Base-by-base conservation (phyloP, 2,113 vertebrate species). In the Grammatotria lemairii region DNA sequence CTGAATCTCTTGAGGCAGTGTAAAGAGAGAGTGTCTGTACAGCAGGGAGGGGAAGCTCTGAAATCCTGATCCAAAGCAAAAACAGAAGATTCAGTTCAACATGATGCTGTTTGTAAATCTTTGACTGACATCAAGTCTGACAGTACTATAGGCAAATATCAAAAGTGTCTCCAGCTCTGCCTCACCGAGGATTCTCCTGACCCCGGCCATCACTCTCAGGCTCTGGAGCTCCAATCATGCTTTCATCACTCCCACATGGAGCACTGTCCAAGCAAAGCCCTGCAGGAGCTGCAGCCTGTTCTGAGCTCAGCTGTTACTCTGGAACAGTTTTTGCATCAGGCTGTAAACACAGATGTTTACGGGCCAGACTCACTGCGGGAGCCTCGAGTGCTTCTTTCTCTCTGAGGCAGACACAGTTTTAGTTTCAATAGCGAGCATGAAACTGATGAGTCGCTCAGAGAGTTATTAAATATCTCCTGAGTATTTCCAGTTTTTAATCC, bases 1-100 rank as follows among this genome's bases (percentile, higher is more conserved):
- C 17, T 0, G 1, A 35, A 3, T 63, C 3, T 65, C 53, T 35
- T 3, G 0, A 65, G 31, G 17, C 17, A 65, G 31, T n/a, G 31
- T 65, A 35, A 65, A 2, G 7, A 55, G 53, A 21, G 53, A 5
- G 2, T 58, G 7, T 28, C 13, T 26, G 13, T 65, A 1, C 60
- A 65, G 60, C 17, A 4, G 17, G 60, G 31, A 12, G 17, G 9
- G 31, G 5, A 33, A 63, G 14, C 58, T 19, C 8, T 63, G 9
- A 33, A n/a, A 38, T 65, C 60, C 17, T 35, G 60, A 55, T 55
- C 12, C 54, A 26, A 51, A 7, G 54, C 2, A 35, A n/a, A 38
- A 38, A n/a, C 6, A 38, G 28, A 35, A n/a, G 60, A 65, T n/a
- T 35, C 58, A 19, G 28, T 33, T 63, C 31, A 63, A 35, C 58